Percentiles rank a stretch among this genome's conserved stretches.
phyloP scores from a whole-genome alignment of 2,113 vertebrate species.

The Coreoperca whiteheadi region DNA sequence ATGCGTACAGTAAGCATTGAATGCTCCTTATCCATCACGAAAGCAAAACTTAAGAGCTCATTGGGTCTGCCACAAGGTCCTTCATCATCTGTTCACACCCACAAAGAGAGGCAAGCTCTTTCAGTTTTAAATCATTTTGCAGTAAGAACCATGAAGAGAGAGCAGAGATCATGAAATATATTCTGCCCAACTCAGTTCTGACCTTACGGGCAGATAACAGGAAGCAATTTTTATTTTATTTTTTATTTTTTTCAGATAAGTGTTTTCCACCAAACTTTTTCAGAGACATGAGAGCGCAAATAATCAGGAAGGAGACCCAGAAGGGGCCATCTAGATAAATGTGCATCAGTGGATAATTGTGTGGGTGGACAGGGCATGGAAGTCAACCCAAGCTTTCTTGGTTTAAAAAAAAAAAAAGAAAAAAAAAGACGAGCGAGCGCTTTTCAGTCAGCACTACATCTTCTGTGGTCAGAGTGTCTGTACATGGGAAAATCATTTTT shows the following conservation, averaged over 20 bases:
- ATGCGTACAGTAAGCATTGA: neutral
- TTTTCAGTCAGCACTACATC: neutral
- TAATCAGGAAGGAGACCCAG: constrained; percentile 2
- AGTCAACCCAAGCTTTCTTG: neutral
- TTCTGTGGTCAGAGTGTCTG: constrained; percentile 21
- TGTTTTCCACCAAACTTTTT: constrained; percentile 30
- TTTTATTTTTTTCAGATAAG: constrained; percentile 2
- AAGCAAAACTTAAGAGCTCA: neutral
- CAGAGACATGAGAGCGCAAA: constrained; percentile 14
- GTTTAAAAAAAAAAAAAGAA: too few relatives aligned
- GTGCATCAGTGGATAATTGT: constrained; percentile 26
- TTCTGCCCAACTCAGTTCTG: constrained; percentile 11
- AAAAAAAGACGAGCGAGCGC: constrained; percentile 7
- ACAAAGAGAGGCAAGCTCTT: neutral
- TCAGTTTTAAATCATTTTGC: constrained; percentile 26
- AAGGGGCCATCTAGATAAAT: constrained; percentile 8
- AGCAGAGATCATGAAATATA: constrained; percentile 18
- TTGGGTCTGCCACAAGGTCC: neutral
- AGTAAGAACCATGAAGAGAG: neutral
- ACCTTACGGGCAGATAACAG: constrained; percentile 29
- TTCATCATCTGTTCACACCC: constrained; percentile 31
- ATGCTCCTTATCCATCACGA: neutral
- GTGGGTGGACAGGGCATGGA: constrained; percentile 12
- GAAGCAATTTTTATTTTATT: constrained; percentile 5
- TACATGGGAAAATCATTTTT: neutral